Base-by-base conservation (phyloP, 2,888 invertebrate genomes). In the Hydraecia micacea region DNA sequence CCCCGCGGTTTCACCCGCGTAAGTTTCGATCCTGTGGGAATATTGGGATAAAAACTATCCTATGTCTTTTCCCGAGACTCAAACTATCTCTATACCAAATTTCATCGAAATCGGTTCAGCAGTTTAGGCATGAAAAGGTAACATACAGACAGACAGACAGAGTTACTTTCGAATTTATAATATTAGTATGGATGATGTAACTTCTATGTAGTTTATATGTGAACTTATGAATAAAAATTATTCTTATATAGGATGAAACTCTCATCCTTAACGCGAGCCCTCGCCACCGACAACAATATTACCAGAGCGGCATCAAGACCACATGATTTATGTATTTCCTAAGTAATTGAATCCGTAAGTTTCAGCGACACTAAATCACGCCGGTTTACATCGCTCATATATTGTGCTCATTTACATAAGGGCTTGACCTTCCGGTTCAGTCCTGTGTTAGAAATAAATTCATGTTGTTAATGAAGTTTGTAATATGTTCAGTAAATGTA, bases 301-400 rank as follows among this genome's bases (percentile, higher is more conserved):
- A 90, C 87, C 84, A 77, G 86, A 90, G 83, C 86, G 85, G 84
- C 89, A 91, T 91, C 92, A 84, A 90, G 90, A 88, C 78, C 87
- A 83, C 86, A 91, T 94, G 94, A 94, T 94, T 94, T 93, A 93
- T 94, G 92, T 92, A 90, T 91, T 92, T 92, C 90, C 90, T 89
- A 91, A 92, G 93, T 93, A 94, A 94, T 94, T 94, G 93, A 94
- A 93, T 93, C 90, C 84, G 86, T 87, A 90, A 93, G 87, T 92
- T 89, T 89, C 72, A 83, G 77, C 77, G 75, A 74, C 81, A 81
- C 81, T 87, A 86, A 89, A 89, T 86, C 88, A 87, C 76, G 49
- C 25, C 36, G 73, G 71, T 77, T 82, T 82, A 79, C 71, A 86
- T 88, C 83, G 79, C 80, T 86, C 81, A 86, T 81, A 87, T 84